Percentiles rank a stretch among this genome's conserved stretches.
Evolutionary conservation across 2,113 vertebrate genomes (phyloP).

Genomic region (Urocolius indicus): DNA sequence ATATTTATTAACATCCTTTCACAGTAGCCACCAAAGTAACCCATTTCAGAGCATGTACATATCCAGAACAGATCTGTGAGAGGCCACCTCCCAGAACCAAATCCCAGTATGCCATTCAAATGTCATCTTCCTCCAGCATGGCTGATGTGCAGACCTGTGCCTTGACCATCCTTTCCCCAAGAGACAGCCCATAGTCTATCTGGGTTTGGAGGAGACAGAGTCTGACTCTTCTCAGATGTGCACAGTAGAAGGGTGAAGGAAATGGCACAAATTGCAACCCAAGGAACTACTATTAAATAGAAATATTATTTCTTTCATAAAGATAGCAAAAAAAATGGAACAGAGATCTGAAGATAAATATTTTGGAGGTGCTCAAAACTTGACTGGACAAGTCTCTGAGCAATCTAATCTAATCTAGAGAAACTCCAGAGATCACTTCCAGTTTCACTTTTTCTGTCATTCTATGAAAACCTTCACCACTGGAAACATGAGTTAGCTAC

Average conservation of each 20-base stretch:
- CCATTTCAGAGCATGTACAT: not conserved
- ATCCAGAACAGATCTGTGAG: not conserved
- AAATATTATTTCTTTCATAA: not conserved
- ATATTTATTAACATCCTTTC: not conserved
- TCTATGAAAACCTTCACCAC: not conserved
- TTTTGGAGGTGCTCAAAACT: not conserved
- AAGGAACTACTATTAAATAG: not conserved
- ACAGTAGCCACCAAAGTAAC: not conserved
- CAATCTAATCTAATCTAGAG: not conserved
- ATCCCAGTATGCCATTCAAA: not conserved
- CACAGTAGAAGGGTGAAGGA: not conserved
- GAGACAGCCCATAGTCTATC: not conserved
- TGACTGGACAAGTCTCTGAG: not conserved
- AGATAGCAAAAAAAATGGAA: not conserved
- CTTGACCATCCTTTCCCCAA: not conserved
- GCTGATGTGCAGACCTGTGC: not conserved
- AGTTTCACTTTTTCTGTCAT: not conserved
- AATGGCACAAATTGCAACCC: not conserved
- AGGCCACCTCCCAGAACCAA: not conserved
- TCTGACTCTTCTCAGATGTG: rapidly evolving
- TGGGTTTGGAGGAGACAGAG: rapidly evolving
- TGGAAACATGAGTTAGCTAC: not conserved
- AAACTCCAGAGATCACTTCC: not conserved
- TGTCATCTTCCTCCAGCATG: not conserved
- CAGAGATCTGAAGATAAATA: not conserved